These are phyloP conservation scores for Alsophila aescularia DNA, from an alignment of 2,888 invertebrate species.

Conservation along the genomic window DNA sequence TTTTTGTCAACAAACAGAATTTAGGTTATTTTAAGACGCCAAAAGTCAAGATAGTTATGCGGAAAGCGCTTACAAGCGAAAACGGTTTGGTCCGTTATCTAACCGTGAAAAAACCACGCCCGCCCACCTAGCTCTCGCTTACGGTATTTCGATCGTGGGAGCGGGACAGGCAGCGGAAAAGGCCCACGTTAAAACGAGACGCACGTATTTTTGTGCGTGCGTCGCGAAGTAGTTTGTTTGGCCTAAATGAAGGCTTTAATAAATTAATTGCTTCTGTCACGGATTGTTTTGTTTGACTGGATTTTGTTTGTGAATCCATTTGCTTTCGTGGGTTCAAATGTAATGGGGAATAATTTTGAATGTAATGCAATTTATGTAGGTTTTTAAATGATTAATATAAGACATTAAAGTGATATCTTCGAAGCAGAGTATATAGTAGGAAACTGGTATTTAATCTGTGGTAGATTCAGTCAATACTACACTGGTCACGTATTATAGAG, in stretches of 20 bases:
- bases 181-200: constrained; percentile 52
- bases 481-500: too few relatives aligned
- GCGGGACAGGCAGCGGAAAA: constrained; percentile 50
- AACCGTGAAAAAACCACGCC: constrained; percentile 77
- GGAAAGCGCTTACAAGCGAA: constrained; percentile 60
- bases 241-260: constrained; percentile 72
- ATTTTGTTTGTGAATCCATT: constrained; percentile 31
- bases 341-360: background rate
- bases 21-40: constrained; percentile 23
- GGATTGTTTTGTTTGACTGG: constrained; percentile 49
- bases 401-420: too few relatives aligned
- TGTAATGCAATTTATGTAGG: too few relatives aligned
- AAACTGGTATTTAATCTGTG: too few relatives aligned
- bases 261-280: constrained; percentile 64
- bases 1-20: background rate
- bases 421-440: too few relatives aligned
- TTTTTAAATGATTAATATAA: too few relatives aligned
- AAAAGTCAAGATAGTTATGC: constrained; percentile 65
- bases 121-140: constrained; percentile 72
- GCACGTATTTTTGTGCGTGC: constrained; percentile 57
- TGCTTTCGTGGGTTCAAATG: constrained; percentile 7
- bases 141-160: constrained; percentile 81
- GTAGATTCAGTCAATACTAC: too few relatives aligned
- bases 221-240: constrained; percentile 50
- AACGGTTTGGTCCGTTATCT: constrained; percentile 75